These are phyloP conservation scores for Ectemnius cavifrons DNA, from an alignment of 2,888 invertebrate species.

Conservation along the genomic window DNA sequence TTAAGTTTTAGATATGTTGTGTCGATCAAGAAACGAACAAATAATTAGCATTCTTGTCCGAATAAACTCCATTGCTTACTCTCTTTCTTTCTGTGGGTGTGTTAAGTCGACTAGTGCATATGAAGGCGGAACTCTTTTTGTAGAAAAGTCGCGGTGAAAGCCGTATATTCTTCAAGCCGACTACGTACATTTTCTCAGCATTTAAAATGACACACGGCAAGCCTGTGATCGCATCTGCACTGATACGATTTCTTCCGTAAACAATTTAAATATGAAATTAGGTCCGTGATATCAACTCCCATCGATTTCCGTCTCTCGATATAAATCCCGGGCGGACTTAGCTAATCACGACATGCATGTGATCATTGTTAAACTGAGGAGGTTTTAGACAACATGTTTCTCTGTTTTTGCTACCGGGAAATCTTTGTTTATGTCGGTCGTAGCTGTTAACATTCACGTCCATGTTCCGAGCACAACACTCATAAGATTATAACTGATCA, in stretches of 20 bases:
- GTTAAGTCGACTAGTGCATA: slow-evolving; percentile 18
- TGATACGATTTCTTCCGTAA: slow-evolving; percentile 53
- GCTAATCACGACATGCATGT: slow-evolving; percentile 25
- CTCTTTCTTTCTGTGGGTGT: slow-evolving; percentile 61
- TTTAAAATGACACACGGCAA: slow-evolving; percentile 25
- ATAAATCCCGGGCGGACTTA: slow-evolving; percentile 21
- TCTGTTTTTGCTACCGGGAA: slow-evolving; percentile 27
- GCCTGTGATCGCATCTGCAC: slow-evolving; percentile 52
- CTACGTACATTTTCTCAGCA: not conserved
- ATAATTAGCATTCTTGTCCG: slow-evolving; percentile 43
- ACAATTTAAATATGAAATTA: slow-evolving; percentile 57
- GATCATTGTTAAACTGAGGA: slow-evolving; percentile 19
- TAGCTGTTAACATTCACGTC: slow-evolving; percentile 49
- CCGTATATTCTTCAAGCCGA: slow-evolving; percentile 28
- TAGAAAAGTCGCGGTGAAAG: slow-evolving; percentile 38
- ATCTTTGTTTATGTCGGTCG: slow-evolving; percentile 40
- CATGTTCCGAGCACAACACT: slow-evolving; percentile 50
- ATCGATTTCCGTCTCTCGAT: slow-evolving; percentile 36
- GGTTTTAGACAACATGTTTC: slow-evolving; percentile 39
- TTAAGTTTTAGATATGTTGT: slow-evolving; percentile 50
- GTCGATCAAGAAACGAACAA: slow-evolving; percentile 50
- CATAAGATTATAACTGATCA: slow-evolving; percentile 38
- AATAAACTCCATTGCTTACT: slow-evolving; percentile 43
- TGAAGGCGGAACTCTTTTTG: slow-evolving; percentile 29
- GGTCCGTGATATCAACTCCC: slow-evolving; percentile 49